Percentiles rank a stretch among this genome's conserved stretches.
These are phyloP conservation scores for Apistogramma diplotaenia DNA, from an alignment of 2,113 vertebrate genomes.

Conservation along the genomic window DNA sequence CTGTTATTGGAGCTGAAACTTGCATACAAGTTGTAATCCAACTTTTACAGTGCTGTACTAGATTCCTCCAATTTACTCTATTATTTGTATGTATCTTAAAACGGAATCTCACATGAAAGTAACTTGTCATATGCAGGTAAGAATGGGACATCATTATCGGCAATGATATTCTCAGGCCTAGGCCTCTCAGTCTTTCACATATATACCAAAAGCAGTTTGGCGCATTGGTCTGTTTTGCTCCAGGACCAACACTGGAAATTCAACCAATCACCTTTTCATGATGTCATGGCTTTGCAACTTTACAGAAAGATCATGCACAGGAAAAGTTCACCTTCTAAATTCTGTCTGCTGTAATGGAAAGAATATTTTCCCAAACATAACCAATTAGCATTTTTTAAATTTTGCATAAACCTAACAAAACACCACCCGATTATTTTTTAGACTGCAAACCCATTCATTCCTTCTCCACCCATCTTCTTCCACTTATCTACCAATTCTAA, in stretches of 20 bases:
- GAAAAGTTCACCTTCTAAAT: not conserved
- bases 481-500: too few relatives aligned
- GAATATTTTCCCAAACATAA: rapidly evolving
- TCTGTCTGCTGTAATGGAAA: not conserved
- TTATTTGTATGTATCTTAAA: not conserved
- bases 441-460: too few relatives aligned
- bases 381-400: rapidly evolving
- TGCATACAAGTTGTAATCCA: not conserved
- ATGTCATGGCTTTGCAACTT: not conserved
- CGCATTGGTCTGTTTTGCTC: too few relatives aligned
- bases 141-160: too few relatives aligned
- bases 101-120: not conserved
- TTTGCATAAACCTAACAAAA: not conserved
- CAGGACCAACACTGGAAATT: not conserved
- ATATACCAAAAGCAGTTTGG: too few relatives aligned
- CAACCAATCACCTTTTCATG: not conserved
- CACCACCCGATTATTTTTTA: not conserved
- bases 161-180: too few relatives aligned
- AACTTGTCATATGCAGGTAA: not conserved
- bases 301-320: not conserved
- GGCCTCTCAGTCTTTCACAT: too few relatives aligned
- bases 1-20: not conserved
- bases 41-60: not conserved
- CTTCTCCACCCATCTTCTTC: too few relatives aligned
- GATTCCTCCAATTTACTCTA: too few relatives aligned